A percentile compares a stretch with the other conserved stretches of the same genome.
Conservation (phyloP, 2,113 vertebrate species). For the Zosterops pallidus region DNA sequence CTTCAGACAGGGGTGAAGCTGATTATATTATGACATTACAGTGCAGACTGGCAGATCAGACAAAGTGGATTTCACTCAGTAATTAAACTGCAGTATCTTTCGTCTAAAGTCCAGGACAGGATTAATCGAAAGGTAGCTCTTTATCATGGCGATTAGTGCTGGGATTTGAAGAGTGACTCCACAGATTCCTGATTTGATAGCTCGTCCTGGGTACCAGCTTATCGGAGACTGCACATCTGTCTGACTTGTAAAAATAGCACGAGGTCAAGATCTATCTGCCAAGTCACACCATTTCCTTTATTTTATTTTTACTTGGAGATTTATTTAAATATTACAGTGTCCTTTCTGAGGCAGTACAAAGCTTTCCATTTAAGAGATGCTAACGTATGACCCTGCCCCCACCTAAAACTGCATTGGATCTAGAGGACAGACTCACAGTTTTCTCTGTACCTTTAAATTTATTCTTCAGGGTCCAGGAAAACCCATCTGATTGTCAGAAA, state of each 20-base stretch:
- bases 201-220: conserved; percentile 46
- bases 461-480: neutral
- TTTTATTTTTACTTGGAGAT: conserved; percentile 62
- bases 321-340: conserved; percentile 51
- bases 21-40: conserved; percentile 80
- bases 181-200: conserved; percentile 70
- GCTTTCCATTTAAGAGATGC: conserved; percentile 11
- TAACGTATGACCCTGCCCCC: neutral
- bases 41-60: conserved; percentile 76
- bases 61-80: conserved; percentile 79
- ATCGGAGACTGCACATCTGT: conserved; percentile 57
- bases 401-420: neutral
- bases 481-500: neutral
- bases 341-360: conserved; percentile 21
- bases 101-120: conserved; percentile 74
- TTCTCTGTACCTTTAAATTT: neutral
- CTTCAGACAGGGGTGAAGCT: conserved; percentile 72
- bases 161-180: conserved; percentile 74
- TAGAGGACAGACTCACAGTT: neutral
- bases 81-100: conserved; percentile 80
- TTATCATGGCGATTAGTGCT: conserved; percentile 74
- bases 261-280: conserved; percentile 66
- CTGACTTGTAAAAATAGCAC: conserved; percentile 72
- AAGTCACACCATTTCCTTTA: conserved; percentile 42
- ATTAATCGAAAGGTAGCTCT: conserved; percentile 80